phyloP scores from a whole-genome alignment of 2,888 invertebrate species.

The Malthinus flaveolus region DNA sequence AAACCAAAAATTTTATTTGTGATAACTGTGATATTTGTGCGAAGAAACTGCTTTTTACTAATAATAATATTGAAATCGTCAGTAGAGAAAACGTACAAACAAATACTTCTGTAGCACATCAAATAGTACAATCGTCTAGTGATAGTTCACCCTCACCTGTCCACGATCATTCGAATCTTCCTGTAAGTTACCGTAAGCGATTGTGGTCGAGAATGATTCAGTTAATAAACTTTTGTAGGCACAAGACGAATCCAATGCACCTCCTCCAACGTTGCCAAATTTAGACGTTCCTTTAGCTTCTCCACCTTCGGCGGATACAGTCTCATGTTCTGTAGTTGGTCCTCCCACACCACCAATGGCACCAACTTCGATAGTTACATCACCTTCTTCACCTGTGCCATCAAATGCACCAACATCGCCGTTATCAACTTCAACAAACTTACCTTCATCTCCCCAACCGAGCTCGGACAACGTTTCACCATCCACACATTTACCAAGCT shows the following conservation, averaged over 20 bases:
- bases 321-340: too few species aligned
- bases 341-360: too few species aligned
- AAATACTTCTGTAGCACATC: neutral
- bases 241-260: neutral
- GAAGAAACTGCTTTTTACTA: constrained; percentile 19
- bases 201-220: too few species aligned
- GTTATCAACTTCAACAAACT: too few species aligned
- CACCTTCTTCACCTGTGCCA: too few species aligned
- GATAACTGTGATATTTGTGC: constrained; percentile 43
- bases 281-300: too few species aligned
- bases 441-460: neutral
- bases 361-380: too few species aligned
- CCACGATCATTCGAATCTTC: constrained; percentile 14
- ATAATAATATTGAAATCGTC: neutral
- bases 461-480: neutral
- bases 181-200: constrained; percentile 2
- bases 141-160: neutral
- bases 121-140: constrained; percentile 7
- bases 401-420: too few species aligned
- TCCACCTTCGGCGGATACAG: too few species aligned
- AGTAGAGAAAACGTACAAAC: constrained; percentile 9
- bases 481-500: neutral
- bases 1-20: constrained; percentile 38
- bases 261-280: neutral
- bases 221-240: neutral